These are phyloP conservation scores for Jordanella pulchra DNA, from an alignment of 2,797 vertebrate genomes.

Conservation along the genomic window DNA sequence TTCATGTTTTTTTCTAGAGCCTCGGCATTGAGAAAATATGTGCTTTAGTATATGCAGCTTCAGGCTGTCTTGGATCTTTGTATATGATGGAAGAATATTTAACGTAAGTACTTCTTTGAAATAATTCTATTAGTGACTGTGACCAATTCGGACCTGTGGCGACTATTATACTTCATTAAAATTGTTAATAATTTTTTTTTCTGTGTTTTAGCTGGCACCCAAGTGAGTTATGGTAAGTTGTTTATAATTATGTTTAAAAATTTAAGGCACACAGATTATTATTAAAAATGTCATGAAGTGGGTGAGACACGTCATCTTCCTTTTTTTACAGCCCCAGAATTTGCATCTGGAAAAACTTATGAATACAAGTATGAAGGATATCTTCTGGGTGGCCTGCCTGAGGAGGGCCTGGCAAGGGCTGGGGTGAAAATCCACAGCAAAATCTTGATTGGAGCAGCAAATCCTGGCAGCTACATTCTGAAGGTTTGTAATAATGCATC, in stretches of 20 bases:
- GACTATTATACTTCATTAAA: no score
- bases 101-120: no score
- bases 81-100: no score
- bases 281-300: background rate
- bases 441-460: conserved; percentile 74
- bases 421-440: conserved; percentile 83
- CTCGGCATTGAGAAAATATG: no score
- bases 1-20: no score
- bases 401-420: conserved; percentile 79
- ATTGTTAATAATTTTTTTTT: conserved; percentile 9
- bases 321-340: conserved; percentile 69
- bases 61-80: no score
- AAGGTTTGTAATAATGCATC: conserved; percentile 65
- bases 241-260: conserved; percentile 7
- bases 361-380: conserved; percentile 80
- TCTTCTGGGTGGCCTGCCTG: conserved; percentile 77
- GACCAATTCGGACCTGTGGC: no score
- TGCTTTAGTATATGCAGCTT: no score
- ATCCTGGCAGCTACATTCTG: conserved; percentile 72
- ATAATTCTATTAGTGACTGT: no score
- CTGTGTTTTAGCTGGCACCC: conserved; percentile 63
- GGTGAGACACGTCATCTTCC: background rate
- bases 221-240: conserved; percentile 69
- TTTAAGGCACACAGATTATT: background rate
- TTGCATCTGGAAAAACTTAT: conserved; percentile 70